Conservation (phyloP, 2,113 vertebrate genomes). For the Panthera leo region DNA sequence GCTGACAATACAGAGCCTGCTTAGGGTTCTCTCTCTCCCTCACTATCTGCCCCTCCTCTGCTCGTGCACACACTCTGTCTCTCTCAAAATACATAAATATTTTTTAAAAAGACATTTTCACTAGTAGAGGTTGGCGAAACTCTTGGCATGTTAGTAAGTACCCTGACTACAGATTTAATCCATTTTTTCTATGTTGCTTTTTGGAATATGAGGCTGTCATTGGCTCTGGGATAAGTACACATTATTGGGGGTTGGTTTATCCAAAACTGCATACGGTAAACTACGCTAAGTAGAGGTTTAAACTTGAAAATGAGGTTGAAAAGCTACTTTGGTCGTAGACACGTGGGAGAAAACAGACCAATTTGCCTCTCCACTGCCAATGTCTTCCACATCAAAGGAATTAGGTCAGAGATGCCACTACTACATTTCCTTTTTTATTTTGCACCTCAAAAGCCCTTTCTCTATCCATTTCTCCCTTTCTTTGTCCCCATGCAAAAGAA, state of each 20-base stretch:
- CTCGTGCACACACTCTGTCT: too few species aligned
- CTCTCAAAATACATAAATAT: too few species aligned
- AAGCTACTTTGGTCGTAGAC: slow-evolving; percentile 39
- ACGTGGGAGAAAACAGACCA: neutral
- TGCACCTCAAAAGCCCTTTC: neutral
- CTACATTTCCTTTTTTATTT: slow-evolving; percentile 4
- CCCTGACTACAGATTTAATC: neutral
- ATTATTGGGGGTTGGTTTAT: slow-evolving; percentile 64
- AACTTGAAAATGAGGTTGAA: slow-evolving; percentile 58
- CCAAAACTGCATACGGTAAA: slow-evolving; percentile 50
- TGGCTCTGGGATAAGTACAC: slow-evolving; percentile 58
- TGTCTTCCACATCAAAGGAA: slow-evolving; percentile 47
- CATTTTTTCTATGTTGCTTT: slow-evolving; percentile 8
- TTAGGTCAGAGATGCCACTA: neutral
- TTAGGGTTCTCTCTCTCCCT: too few species aligned
- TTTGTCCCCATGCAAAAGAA: neutral
- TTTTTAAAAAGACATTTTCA: neutral
- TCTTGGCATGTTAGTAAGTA: neutral
- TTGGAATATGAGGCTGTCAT: slow-evolving; percentile 36
- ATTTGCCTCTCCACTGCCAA: neutral
- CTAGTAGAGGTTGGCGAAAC: neutral
- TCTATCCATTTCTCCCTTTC: neutral
- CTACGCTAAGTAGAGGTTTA: slow-evolving; percentile 72
- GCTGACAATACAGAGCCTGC: too few species aligned
- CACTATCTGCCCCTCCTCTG: too few species aligned